phyloP scores from a whole-genome alignment of 2,888 invertebrate genomes.

The Ellobium chinense region DNA sequence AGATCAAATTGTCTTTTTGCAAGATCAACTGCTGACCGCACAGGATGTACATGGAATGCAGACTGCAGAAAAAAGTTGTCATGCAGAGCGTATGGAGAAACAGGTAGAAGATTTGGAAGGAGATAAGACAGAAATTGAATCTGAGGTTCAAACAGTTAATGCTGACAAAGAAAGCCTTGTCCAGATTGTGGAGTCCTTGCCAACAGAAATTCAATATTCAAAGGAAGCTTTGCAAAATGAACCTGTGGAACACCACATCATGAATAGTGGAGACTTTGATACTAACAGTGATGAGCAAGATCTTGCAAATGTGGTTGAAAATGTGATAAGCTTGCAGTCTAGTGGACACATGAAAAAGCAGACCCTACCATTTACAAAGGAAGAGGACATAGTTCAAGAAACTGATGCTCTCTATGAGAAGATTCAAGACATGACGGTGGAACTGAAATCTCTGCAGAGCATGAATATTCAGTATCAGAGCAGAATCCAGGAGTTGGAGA shows the following conservation, averaged over 20 bases:
- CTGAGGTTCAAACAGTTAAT: slow-evolving; percentile 27
- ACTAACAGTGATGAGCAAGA: neutral
- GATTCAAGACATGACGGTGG: neutral
- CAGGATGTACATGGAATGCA: slow-evolving; percentile 20
- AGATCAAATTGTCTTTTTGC: slow-evolving; percentile 18
- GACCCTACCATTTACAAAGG: neutral
- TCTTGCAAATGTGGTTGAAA: neutral
- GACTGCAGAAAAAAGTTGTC: neutral
- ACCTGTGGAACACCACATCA: neutral
- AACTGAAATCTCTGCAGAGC: slow-evolving; percentile 7
- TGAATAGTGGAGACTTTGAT: neutral
- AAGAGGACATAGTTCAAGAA: neutral
- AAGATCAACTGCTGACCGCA: slow-evolving; percentile 29
- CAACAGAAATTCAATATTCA: slow-evolving; percentile 1
- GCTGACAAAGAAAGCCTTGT: slow-evolving; percentile 42
- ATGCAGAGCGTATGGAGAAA: neutral
- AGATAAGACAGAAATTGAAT: neutral
- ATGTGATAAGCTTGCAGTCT: neutral
- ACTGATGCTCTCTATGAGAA: neutral
- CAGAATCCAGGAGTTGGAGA: neutral
- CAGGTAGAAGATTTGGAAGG: neutral
- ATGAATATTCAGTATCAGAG: neutral
- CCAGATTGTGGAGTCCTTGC: slow-evolving; percentile 18
- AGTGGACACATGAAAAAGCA: neutral
- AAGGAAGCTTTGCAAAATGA: slow-evolving; percentile 12